Evolutionary conservation across 2,888 invertebrate species (phyloP).

Genomic region (Calliphora vomitoria): DNA sequence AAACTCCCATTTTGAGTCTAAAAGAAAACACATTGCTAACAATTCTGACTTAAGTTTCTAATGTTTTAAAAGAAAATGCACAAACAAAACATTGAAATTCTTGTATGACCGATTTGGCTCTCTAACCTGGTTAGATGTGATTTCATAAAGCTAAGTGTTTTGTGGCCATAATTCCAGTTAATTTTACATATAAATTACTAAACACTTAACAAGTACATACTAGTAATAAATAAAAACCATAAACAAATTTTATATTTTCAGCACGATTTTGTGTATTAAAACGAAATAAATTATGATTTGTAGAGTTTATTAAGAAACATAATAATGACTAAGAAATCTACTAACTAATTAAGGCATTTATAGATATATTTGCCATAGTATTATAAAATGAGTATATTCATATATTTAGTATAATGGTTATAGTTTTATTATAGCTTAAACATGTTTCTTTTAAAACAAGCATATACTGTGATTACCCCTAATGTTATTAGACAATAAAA

Average conservation of each 20-base stretch:
- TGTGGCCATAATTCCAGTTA: background rate
- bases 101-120: no score
- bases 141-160: no score
- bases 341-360: background rate
- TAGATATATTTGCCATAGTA: background rate
- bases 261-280: background rate
- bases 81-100: no score
- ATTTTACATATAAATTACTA: no score
- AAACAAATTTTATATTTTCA: slow-evolving; percentile 6
- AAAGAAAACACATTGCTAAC: no score
- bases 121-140: no score
- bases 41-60: no score
- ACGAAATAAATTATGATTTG: background rate
- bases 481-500: slow-evolving; percentile 1
- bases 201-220: no score
- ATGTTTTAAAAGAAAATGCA: no score
- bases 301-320: background rate
- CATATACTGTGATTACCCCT: background rate
- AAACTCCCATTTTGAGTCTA: no score
- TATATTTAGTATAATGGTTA: no score
- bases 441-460: background rate
- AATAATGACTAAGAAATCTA: background rate
- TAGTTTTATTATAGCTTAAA: background rate
- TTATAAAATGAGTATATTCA: no score
- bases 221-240: background rate